These are phyloP conservation scores for Myotis davidii DNA, from an alignment of 2,113 vertebrate genomes.

Conservation along the genomic window DNA sequence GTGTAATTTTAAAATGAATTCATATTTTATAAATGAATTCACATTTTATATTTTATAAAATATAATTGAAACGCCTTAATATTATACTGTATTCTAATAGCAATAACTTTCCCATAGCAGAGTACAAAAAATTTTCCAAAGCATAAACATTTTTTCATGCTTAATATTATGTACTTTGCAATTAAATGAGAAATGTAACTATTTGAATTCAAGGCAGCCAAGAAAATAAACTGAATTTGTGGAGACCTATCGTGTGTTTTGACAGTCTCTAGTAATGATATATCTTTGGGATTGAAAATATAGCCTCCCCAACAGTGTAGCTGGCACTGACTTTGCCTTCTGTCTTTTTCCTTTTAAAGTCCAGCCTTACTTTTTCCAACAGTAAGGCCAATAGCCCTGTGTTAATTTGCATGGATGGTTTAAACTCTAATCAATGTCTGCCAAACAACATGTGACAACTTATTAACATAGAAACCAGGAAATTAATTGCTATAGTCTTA, in stretches of 20 bases:
- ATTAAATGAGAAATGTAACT: not conserved
- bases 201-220: not conserved
- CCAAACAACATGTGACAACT: slow-evolving; percentile 75
- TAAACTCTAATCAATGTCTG: slow-evolving; percentile 77
- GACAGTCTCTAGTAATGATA: not conserved
- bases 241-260: not conserved
- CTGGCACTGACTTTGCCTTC: not conserved
- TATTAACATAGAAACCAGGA: slow-evolving; percentile 67
- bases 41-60: slow-evolving; percentile 22
- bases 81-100: not conserved
- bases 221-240: not conserved
- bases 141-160: not conserved
- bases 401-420: slow-evolving; percentile 39
- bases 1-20: not conserved
- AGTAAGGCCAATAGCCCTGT: not conserved
- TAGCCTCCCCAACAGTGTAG: not conserved
- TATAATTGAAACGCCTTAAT: not conserved
- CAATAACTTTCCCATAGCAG: not conserved
- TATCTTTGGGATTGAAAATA: not conserved
- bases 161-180: not conserved
- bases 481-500: slow-evolving; percentile 75
- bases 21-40: not conserved
- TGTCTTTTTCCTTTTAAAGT: not conserved
- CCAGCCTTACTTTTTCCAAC: not conserved
- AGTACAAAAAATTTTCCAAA: slow-evolving; percentile 29